Base-by-base conservation (phyloP, 1,140 invertebrate genomes). In the Diprion similis region DNA sequence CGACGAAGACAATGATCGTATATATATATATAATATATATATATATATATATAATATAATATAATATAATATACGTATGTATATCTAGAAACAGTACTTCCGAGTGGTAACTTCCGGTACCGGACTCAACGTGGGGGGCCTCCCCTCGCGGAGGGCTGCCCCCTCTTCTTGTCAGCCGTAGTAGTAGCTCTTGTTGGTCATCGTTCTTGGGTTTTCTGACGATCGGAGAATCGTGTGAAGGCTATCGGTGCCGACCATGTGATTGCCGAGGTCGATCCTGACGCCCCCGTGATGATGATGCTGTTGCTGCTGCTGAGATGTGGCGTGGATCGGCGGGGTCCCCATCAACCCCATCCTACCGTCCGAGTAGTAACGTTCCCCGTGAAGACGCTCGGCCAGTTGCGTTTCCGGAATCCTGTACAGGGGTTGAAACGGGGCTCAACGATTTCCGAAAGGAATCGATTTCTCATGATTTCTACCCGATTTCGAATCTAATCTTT, bases 151-250 rank as follows among this genome's bases (percentile, higher is more conserved):
- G 18, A 80, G 81, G 80, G 83, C 85, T 81, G 83, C 86, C 85
- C 86, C 83, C 72, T 86, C 82, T 77, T 89, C 87, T 74, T 87
- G 89, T 90, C 89, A 91, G 87, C 90, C 90, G 75, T 91, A 91
- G 80, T 91, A 91, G 75, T 91, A 91, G 79, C 90, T 90, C 76
- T 89, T 90, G 73, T 87, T 90, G 76, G 84, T 88, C 24, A 91
- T 77, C 75, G 87, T 90, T 66, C 90, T 84, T 0, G 90, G 88
- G 48, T 87, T 83, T 71, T 86, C 89, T 9, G 84, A 85, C 8
- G 81, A 77, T 64, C 84, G 81, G 0, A 88, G 76, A 51, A 88
- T 88, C 66, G 85, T 87, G 80, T 88, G 87, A 1, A 88, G 80
- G 73, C 77, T 88, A 71, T 88, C 85, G 17, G 87, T 86, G 64